Base-by-base conservation (phyloP, 2,797 vertebrate species). In the Syngnathus rostellatus region DNA sequence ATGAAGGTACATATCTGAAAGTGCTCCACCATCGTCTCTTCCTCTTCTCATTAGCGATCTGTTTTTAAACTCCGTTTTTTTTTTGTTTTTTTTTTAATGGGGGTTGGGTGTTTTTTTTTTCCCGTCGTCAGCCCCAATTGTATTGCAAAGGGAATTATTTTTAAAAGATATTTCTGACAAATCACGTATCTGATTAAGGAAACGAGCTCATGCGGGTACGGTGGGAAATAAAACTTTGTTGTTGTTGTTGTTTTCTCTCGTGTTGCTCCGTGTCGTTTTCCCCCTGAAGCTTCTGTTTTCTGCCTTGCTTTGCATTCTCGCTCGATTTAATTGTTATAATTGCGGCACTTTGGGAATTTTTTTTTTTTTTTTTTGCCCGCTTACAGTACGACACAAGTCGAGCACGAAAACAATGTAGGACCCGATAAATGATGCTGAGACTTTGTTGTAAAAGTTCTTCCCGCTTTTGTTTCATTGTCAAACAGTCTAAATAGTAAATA, bases 1-100 rank as follows among this genome's bases (percentile, higher is more conserved):
- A 90, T 89, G 90, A 90, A 89, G 87, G 86, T 88, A 89, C 89
- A 72, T 80, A 77, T 89, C 84, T 81, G 82, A 83, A 89, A 85
- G 85, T 75, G 75, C 84, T 77, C 70, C 83, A 79, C 75, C 77
- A 80, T 83, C 57, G 69, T 71, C 73, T 75, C 70, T 84, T 88
- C 83, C 80, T 85, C 65, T 73, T 80, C 84, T 89, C 85, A 89
- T 89, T 90, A 90, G 78, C 69, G 73, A 77, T 71, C 65, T 68
- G 76, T 81, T 80, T 89, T 82, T 77, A 80, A 83, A 77, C 72
- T 86, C 64, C 45, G 46, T 85, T 84, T 81, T 81, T 23, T 23
- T 23, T 23, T 23, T 76, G 83, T 83, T 82, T 79, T 46, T 46
- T 46, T 46, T 46, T 17, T 6, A 43, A 45, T 64, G 63, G 57